Conservation (phyloP, 1,140 invertebrate species). For the Drosophila seguyi region DNA sequence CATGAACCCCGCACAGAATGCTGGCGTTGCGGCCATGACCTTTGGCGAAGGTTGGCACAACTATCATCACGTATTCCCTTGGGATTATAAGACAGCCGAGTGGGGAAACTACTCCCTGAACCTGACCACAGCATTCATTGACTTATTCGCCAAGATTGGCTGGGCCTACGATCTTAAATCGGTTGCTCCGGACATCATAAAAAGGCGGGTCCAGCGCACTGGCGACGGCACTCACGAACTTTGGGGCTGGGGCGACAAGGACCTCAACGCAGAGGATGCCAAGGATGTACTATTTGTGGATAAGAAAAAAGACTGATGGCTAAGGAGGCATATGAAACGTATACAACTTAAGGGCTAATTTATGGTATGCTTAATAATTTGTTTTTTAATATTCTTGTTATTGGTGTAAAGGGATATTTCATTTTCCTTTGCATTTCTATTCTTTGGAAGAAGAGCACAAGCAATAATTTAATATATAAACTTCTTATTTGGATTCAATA, state of each 20-base stretch:
- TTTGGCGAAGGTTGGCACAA: slow-evolving; percentile 97
- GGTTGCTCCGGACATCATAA: slow-evolving; percentile 90
- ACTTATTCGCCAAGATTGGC: slow-evolving; percentile 93
- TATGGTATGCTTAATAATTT: slow-evolving; percentile 4
- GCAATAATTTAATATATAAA: background rate
- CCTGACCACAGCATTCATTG: slow-evolving; percentile 93
- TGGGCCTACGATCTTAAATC: slow-evolving; percentile 95
- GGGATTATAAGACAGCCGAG: slow-evolving; percentile 96
- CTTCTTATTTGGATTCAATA: background rate
- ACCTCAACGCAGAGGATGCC: slow-evolving; percentile 89
- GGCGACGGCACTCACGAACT: slow-evolving; percentile 92
- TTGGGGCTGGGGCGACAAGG: slow-evolving; percentile 94
- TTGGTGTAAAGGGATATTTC: background rate
- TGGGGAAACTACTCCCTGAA: slow-evolving; percentile 93
- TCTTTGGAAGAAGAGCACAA: background rate
- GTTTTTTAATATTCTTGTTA: background rate
- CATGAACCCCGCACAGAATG: slow-evolving; percentile 92
- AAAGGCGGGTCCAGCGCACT: slow-evolving; percentile 89
- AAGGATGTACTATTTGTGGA: slow-evolving; percentile 83
- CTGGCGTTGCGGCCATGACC: slow-evolving; percentile 89
- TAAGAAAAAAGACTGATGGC: background rate
- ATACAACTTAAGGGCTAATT: background rate
- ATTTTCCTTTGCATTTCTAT: background rate
- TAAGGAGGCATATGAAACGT: background rate
- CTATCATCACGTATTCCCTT: slow-evolving; percentile 97